Conservation (phyloP, 2,888 invertebrate genomes). For the Conomelus anceps region DNA sequence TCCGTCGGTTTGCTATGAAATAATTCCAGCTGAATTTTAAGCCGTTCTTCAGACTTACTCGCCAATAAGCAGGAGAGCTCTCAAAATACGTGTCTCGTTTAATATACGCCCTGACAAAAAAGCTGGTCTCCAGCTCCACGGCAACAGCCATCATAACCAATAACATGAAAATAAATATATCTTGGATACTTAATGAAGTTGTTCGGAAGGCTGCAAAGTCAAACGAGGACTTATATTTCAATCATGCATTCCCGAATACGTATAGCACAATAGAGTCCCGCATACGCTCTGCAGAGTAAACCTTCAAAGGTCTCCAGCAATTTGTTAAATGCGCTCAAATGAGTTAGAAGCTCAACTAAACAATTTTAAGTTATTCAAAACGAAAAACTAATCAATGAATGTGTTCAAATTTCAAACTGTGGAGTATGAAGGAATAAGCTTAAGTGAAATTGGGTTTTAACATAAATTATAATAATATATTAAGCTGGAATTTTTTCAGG, state of each 20-base stretch:
- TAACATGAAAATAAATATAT: background rate
- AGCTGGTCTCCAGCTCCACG: background rate
- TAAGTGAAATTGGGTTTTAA: no score
- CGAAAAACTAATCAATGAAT: no score
- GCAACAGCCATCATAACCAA: background rate
- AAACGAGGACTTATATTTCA: background rate
- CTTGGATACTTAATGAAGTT: background rate
- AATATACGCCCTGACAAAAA: background rate
- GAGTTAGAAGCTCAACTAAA: background rate
- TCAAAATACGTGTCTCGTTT: background rate
- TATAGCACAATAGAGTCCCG: background rate
- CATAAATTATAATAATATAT: no score
- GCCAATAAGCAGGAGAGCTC: background rate
- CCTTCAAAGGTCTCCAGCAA: background rate
- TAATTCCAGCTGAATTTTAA: background rate
- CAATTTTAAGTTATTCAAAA: background rate
- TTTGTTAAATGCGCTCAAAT: background rate
- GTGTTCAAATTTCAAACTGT: no score
- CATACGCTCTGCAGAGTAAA: background rate
- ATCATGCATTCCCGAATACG: background rate
- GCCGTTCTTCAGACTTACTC: background rate
- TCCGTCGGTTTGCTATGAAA: background rate
- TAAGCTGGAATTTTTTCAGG: no score
- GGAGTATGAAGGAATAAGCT: no score
- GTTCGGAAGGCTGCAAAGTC: background rate